A percentile compares a stretch with the other conserved stretches of the same genome.
These are phyloP conservation scores for Cassiopea andromeda DNA, from an alignment of 30 jellyfish, hydroid and myxozoan genomes.

Conservation along the genomic window DNA sequence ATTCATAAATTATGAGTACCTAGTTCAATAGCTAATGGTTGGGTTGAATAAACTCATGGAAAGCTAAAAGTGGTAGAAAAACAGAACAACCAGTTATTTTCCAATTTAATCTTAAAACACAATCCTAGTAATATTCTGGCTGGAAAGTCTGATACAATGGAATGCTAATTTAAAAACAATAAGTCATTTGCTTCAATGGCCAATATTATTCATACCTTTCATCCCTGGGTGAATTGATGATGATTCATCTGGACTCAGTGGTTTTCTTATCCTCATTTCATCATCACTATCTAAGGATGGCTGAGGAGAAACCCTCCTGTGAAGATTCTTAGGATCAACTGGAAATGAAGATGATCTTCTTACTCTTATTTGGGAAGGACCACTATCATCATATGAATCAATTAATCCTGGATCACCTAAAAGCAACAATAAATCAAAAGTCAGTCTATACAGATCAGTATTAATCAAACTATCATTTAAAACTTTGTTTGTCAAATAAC, in stretches of 20 bases:
- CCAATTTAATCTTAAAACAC: too few species aligned
- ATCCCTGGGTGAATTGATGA: constrained; percentile 82
- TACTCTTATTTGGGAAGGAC: constrained; percentile 67
- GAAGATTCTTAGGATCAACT: constrained; percentile 86
- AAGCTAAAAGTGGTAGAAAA: too few species aligned
- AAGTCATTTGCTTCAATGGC: neutral
- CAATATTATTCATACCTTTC: constrained; percentile 74
- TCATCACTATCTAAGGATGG: constrained; percentile 98
- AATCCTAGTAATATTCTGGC: too few species aligned
- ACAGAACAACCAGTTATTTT: too few species aligned
- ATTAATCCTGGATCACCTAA: constrained; percentile 64
- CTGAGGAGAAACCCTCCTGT: constrained; percentile 91
- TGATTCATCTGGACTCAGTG: constrained; percentile 64
- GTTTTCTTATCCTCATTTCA: constrained; percentile 65
- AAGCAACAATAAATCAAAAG: neutral
- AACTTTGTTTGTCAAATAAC: too few species aligned
- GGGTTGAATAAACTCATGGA: too few species aligned
- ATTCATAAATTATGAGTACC: too few species aligned
- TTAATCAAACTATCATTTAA: too few species aligned
- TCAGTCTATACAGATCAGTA: neutral
- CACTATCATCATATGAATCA: constrained; percentile 76
- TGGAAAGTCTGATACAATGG: neutral
- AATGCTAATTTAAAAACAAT: neutral
- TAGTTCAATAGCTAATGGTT: too few species aligned
- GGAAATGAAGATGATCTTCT: constrained; percentile 94